Evolutionary conservation across 2,113 vertebrate genomes (phyloP).

Genomic region (Notiomystis cincta): DNA sequence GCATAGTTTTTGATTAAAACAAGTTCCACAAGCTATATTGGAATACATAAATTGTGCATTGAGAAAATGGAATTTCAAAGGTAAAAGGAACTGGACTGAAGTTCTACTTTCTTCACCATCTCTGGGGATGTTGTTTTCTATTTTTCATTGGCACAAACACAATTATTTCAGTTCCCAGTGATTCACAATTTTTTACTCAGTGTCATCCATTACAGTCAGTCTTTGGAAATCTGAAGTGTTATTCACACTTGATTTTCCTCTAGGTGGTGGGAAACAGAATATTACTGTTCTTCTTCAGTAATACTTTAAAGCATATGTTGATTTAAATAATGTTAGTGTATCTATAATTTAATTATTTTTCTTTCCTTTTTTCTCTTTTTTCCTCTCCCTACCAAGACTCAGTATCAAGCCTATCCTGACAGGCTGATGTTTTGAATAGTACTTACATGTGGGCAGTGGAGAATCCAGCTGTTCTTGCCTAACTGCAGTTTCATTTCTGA

Average conservation of each 20-base stretch:
- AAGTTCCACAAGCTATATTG: background rate
- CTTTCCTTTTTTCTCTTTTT: background rate
- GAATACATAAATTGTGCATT: background rate
- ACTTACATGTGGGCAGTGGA: background rate
- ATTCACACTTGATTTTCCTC: background rate
- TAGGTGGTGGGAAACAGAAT: background rate
- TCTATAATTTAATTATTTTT: too few species aligned
- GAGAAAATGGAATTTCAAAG: background rate
- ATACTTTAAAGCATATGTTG: background rate
- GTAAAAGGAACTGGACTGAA: background rate
- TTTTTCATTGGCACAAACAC: background rate
- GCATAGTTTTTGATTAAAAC: background rate
- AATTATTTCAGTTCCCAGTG: background rate
- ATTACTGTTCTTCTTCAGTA: background rate
- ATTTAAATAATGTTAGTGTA: background rate
- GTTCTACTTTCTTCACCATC: background rate
- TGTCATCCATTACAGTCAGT: background rate
- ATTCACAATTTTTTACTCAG: background rate
- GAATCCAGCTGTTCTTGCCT: background rate
- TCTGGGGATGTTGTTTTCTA: background rate
- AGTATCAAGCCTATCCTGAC: background rate
- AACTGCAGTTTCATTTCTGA: background rate
- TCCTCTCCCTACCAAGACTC: background rate
- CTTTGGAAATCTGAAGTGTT: background rate
- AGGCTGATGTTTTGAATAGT: background rate